These are phyloP conservation scores for Drosophila austrosaltans DNA, from an alignment of 2,888 invertebrate species.

Conservation along the genomic window DNA sequence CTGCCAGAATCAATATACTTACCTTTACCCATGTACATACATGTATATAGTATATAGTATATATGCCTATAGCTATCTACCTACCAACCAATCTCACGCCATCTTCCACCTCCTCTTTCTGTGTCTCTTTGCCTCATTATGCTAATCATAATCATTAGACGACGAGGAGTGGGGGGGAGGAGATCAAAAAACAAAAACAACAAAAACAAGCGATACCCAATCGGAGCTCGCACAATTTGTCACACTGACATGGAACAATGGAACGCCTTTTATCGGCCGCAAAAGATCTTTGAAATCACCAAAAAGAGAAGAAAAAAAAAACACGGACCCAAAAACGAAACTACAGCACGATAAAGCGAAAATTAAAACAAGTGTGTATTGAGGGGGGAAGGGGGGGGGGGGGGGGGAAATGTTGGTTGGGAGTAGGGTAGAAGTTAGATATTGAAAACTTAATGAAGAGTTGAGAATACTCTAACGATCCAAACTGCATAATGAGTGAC, in stretches of 20 bases:
- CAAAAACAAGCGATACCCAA: constrained; percentile 11
- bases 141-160: constrained; percentile 75
- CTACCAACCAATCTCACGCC: neutral
- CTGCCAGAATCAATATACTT: constrained; percentile 47
- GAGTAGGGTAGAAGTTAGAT: too few relatives aligned
- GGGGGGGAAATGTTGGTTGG: too few relatives aligned
- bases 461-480: constrained; percentile 7
- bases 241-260: constrained; percentile 56
- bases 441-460: neutral
- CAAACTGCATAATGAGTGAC: neutral
- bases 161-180: constrained; percentile 10
- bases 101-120: neutral
- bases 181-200: constrained; percentile 8
- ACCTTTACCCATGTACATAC: neutral
- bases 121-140: constrained; percentile 57
- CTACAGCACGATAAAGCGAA: constrained; percentile 27
- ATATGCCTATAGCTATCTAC: too few relatives aligned
- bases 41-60: too few relatives aligned
- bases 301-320: constrained; percentile 11
- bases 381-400: neutral
- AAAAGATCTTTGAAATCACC: constrained; percentile 47
- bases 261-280: constrained; percentile 52
- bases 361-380: constrained; percentile 35
- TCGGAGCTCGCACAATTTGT: constrained; percentile 58
- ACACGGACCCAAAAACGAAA: constrained; percentile 32